Conservation (phyloP, 2,888 invertebrate species). For the Hydrotaea cyrtoneurina region DNA sequence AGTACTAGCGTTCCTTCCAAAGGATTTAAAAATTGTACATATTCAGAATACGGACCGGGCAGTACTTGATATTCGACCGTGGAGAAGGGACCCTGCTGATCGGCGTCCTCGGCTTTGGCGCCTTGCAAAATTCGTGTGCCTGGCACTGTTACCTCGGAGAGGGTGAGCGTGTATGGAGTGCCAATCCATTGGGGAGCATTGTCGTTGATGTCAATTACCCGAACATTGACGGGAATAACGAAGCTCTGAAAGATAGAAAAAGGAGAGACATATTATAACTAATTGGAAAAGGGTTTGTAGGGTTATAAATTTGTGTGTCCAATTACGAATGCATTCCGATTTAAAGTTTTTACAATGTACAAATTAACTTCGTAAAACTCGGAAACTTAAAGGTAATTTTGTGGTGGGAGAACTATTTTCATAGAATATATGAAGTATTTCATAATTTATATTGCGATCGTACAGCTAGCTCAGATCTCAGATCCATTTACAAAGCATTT, state of each 20-base stretch:
- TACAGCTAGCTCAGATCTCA: too few species aligned
- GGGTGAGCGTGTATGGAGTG: slow-evolving; percentile 90
- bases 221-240: slow-evolving; percentile 81
- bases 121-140: slow-evolving; percentile 89
- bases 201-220: slow-evolving; percentile 95
- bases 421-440: too few species aligned
- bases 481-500: too few species aligned
- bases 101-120: slow-evolving; percentile 90
- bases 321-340: too few species aligned
- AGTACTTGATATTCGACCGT: slow-evolving; percentile 91
- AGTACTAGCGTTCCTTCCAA: slow-evolving; percentile 91
- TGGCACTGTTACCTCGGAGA: slow-evolving; percentile 89
- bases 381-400: too few species aligned
- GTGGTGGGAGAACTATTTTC: too few species aligned
- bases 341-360: too few species aligned
- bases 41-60: slow-evolving; percentile 89
- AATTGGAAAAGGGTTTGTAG: too few species aligned
- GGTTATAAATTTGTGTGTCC: too few species aligned
- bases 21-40: slow-evolving; percentile 91
- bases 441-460: too few species aligned
- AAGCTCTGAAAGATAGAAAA: slow-evolving; percentile 75
- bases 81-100: slow-evolving; percentile 93
- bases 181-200: slow-evolving; percentile 92
- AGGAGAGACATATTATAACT: too few species aligned
- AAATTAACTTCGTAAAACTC: too few species aligned